Percentiles rank a stretch among this genome's conserved stretches.
These are phyloP conservation scores for Trachelus tabidus DNA, from an alignment of 2,888 invertebrate genomes.

Conservation along the genomic window DNA sequence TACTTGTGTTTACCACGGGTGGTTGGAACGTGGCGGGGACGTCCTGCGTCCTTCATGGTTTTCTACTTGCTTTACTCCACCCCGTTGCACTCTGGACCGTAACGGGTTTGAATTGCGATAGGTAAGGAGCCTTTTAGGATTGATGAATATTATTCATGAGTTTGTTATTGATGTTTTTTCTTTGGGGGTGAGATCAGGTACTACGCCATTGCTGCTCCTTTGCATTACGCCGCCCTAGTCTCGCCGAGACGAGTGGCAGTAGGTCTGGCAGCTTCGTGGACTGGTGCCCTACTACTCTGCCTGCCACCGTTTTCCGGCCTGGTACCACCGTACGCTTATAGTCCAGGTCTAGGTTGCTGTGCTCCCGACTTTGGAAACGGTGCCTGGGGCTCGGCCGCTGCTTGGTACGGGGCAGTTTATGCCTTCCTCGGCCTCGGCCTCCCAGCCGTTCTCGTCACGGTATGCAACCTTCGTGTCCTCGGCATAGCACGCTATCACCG, in stretches of 20 bases:
- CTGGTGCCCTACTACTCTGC: constrained; percentile 72
- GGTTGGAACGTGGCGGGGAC: constrained; percentile 69
- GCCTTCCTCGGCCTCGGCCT: constrained; percentile 74
- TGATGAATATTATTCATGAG: neutral
- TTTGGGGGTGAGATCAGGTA: constrained; percentile 67
- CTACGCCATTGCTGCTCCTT: constrained; percentile 82
- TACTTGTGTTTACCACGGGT: constrained; percentile 71
- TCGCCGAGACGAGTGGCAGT: constrained; percentile 77
- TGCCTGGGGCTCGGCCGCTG: constrained; percentile 70
- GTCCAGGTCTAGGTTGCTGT: constrained; percentile 73
- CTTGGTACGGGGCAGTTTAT: constrained; percentile 76
- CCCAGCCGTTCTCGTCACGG: constrained; percentile 76
- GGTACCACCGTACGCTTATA: constrained; percentile 70
- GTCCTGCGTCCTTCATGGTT: constrained; percentile 75
- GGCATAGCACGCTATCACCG: constrained; percentile 77
- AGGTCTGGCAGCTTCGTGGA: constrained; percentile 78
- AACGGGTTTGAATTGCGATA: constrained; percentile 82
- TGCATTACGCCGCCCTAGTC: constrained; percentile 83
- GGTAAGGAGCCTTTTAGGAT: constrained; percentile 36
- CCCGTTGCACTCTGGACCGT: constrained; percentile 84
- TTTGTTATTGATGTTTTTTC: constrained; percentile 4
- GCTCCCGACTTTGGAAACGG: constrained; percentile 72
- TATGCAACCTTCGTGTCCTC: constrained; percentile 77
- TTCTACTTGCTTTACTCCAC: constrained; percentile 77
- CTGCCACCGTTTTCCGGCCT: constrained; percentile 72